Evolutionary conservation across 2,113 vertebrate genomes (phyloP).

Genomic region (Cololabis saira): DNA sequence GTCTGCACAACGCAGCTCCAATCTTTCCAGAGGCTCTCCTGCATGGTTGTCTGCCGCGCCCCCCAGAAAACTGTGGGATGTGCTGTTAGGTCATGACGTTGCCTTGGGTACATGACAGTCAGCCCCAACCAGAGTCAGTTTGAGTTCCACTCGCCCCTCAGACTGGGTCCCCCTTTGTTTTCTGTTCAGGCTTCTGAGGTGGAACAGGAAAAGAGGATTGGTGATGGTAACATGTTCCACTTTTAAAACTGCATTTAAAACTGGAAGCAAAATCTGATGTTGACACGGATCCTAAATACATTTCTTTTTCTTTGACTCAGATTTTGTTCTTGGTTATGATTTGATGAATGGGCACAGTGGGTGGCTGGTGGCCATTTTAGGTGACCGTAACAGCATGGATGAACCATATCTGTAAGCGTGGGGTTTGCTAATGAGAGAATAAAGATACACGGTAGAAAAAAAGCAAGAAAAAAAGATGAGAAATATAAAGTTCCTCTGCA

Average conservation of each 20-base stretch:
- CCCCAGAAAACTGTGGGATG: conserved; percentile 98
- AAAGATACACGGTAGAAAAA: too few relatives aligned
- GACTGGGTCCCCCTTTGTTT: conserved; percentile 8
- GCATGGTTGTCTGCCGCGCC: conserved; percentile 85
- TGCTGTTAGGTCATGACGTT: conserved; percentile 96
- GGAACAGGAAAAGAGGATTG: conserved; percentile 78
- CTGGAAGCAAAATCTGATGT: not conserved
- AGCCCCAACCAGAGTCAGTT: conserved; percentile 97
- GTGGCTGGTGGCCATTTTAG: conserved; percentile 68
- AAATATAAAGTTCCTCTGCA: too few relatives aligned
- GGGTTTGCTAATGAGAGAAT: too few relatives aligned
- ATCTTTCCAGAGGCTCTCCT: conserved; percentile 94
- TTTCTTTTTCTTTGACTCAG: conserved; percentile 32
- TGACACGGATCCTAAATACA: not conserved
- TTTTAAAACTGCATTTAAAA: conserved; percentile 54
- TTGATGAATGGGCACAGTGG: conserved; percentile 70
- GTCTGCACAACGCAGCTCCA: conserved; percentile 80
- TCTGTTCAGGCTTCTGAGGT: conserved; percentile 68
- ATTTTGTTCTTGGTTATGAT: conserved; percentile 41
- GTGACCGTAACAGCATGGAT: conserved; percentile 40
- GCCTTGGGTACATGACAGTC: conserved; percentile 99
- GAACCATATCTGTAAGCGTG: too few relatives aligned
- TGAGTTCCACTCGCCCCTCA: conserved; percentile 44
- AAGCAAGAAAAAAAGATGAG: too few relatives aligned
- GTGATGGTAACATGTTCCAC: conserved; percentile 76